Conservation (phyloP, 2,888 invertebrate species). For the Aphodius granarius region DNA sequence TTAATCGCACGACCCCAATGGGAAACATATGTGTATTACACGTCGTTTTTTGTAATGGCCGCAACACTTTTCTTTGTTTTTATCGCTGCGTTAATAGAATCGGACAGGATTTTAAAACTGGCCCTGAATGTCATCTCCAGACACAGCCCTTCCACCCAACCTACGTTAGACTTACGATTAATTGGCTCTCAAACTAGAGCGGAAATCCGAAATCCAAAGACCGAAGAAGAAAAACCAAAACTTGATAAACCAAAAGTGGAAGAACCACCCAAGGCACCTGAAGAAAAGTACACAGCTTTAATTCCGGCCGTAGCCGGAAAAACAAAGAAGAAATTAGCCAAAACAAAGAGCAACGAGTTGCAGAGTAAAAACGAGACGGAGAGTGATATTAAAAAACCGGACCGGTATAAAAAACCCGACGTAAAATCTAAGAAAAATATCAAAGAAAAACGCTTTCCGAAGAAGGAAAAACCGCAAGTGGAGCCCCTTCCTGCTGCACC, state of each 20-base stretch:
- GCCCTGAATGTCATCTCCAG: constrained; percentile 53
- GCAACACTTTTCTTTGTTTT: constrained; percentile 67
- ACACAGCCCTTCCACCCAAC: constrained; percentile 59
- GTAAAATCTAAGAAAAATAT: constrained; percentile 24
- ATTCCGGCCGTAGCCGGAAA: constrained; percentile 47
- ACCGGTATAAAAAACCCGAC: constrained; percentile 28
- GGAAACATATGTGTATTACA: constrained; percentile 71
- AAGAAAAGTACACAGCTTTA: constrained; percentile 45
- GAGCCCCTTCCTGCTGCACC: constrained; percentile 33
- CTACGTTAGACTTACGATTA: constrained; percentile 65
- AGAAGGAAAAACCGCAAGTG: constrained; percentile 28
- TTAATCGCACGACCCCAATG: constrained; percentile 74
- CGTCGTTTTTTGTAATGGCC: constrained; percentile 61
- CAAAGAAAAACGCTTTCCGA: constrained; percentile 29
- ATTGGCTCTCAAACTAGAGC: constrained; percentile 55
- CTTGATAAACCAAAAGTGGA: constrained; percentile 38
- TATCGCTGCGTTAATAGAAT: constrained; percentile 71
- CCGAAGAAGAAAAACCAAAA: constrained; percentile 42
- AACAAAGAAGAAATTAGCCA: constrained; percentile 46
- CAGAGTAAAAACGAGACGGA: constrained; percentile 19
- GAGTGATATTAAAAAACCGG: constrained; percentile 27
- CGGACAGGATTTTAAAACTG: constrained; percentile 66
- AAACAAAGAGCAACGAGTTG: constrained; percentile 42
- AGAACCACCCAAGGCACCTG: constrained; percentile 48
- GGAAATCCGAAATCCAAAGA: constrained; percentile 44